Conservation (phyloP, 2,888 invertebrate species). For the Noctuana brunneofusca region DNA sequence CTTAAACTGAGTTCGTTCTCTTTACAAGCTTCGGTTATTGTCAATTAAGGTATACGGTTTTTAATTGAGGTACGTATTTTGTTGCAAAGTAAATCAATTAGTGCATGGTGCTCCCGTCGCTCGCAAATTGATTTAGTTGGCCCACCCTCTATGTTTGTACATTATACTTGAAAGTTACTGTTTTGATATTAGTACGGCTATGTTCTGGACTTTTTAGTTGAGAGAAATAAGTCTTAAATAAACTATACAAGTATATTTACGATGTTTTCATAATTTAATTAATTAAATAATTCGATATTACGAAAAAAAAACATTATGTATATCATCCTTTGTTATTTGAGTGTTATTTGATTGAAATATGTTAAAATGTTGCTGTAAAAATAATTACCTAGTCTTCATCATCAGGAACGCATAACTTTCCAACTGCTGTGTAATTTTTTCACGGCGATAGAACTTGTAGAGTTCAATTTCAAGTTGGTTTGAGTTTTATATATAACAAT, state of each 20-base stretch:
- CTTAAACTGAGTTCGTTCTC: constrained; percentile 10
- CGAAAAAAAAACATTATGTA: too few species aligned
- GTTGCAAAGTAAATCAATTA: constrained; percentile 80
- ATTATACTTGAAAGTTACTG: constrained; percentile 28
- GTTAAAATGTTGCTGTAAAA: too few species aligned
- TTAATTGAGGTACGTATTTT: constrained; percentile 68
- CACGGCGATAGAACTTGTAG: too few species aligned
- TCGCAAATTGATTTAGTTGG: constrained; percentile 44
- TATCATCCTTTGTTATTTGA: too few species aligned
- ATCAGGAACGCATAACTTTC: too few species aligned
- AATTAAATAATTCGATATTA: too few species aligned
- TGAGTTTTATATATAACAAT: too few species aligned
- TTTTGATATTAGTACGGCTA: neutral
- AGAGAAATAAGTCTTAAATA: neutral
- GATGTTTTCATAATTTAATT: neutral
- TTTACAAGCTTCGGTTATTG: constrained; percentile 49
- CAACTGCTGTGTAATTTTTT: too few species aligned
- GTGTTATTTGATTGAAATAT: too few species aligned
- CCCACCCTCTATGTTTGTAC: constrained; percentile 40
- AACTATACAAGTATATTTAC: neutral
- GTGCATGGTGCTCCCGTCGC: constrained; percentile 49
- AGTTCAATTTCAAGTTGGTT: too few species aligned
- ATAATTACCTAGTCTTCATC: too few species aligned
- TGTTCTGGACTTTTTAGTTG: neutral
- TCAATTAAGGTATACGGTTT: constrained; percentile 66